These are phyloP conservation scores for Archivesica marissinica DNA, from an alignment of 1,140 invertebrate genomes.

Conservation along the genomic window DNA sequence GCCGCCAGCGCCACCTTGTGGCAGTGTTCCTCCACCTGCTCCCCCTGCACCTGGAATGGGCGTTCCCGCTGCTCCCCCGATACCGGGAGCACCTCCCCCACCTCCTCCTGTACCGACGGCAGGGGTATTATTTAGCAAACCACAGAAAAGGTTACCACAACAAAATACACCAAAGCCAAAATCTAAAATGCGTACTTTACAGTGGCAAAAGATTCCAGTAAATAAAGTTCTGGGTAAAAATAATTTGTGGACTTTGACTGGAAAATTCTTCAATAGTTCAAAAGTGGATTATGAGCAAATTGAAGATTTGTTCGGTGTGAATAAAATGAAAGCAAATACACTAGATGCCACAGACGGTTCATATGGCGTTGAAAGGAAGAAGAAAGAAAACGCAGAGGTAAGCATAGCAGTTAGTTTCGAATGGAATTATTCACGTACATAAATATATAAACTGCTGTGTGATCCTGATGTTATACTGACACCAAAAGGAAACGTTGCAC, in stretches of 20 bases:
- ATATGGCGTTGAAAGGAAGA: conserved; percentile 75
- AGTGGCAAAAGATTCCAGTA: conserved; percentile 82
- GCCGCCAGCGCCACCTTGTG: conserved; percentile 83
- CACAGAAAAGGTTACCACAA: conserved; percentile 75
- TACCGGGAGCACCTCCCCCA: conserved; percentile 66
- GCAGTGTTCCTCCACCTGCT: conserved; percentile 65
- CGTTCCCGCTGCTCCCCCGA: conserved; percentile 71
- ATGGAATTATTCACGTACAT: too few relatives aligned
- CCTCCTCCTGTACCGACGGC: conserved; percentile 59
- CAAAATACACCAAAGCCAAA: conserved; percentile 80
- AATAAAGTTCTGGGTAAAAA: conserved; percentile 77
- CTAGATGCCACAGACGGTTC: conserved; percentile 62
- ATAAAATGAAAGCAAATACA: conserved; percentile 22
- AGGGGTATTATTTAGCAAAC: background rate
- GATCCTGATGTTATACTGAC: too few relatives aligned
- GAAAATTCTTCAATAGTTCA: conserved; percentile 90
- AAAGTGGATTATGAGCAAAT: conserved; percentile 84
- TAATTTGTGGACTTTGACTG: conserved; percentile 92
- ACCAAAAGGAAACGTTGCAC: too few relatives aligned
- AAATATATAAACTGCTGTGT: too few relatives aligned
- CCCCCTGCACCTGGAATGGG: conserved; percentile 74
- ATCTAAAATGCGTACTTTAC: conserved; percentile 79
- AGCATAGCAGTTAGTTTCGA: too few relatives aligned
- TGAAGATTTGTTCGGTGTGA: conserved; percentile 80
- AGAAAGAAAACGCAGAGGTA: conserved; percentile 79